Percentiles rank a stretch among this genome's conserved stretches.
Conservation (phyloP, 92 coral and sea anemone species). For the Montipora capitata region DNA sequence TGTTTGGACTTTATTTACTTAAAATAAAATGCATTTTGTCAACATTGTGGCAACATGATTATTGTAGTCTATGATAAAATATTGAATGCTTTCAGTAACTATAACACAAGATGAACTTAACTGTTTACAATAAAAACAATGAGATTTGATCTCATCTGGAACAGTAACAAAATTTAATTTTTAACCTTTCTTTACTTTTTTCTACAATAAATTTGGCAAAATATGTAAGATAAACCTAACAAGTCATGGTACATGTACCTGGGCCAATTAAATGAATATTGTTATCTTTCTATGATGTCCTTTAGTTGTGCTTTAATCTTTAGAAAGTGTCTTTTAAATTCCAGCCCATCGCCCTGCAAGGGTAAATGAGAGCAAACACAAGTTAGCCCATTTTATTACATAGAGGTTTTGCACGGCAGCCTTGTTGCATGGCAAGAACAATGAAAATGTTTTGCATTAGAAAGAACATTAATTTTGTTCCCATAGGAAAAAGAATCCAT, state of each 20-base stretch:
- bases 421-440: no score
- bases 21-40: constrained; percentile 26
- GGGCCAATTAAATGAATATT: neutral
- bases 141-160: neutral
- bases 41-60: neutral
- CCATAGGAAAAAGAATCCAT: no score
- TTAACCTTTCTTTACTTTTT: neutral
- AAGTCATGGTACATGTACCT: neutral
- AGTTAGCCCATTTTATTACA: neutral
- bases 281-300: constrained; percentile 79
- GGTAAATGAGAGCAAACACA: neutral
- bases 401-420: no score
- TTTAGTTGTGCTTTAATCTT: constrained; percentile 90
- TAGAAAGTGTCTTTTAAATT: constrained; percentile 94
- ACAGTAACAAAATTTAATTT: neutral
- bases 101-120: neutral
- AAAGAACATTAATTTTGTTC: no score
- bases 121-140: neutral
- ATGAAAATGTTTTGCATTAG: no score
- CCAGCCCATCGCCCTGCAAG: constrained; percentile 96
- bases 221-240: no score
- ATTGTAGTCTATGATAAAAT: neutral
- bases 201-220: neutral
- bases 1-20: neutral
- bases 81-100: neutral